These are phyloP conservation scores for Sylvilagus bachmani DNA, from an alignment of 2,113 vertebrate species.

Conservation along the genomic window DNA sequence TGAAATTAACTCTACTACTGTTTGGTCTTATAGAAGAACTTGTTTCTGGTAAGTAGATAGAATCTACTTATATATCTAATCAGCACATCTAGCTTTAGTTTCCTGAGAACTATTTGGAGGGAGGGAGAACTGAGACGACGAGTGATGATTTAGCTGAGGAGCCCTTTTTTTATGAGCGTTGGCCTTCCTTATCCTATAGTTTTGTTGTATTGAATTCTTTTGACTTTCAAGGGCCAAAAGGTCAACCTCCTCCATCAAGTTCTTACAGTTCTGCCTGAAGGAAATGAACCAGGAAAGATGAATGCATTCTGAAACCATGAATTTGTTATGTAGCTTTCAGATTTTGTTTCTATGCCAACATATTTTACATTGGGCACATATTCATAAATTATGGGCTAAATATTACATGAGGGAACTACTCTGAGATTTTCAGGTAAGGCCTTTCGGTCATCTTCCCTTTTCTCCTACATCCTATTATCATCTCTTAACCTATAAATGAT, in stretches of 20 bases:
- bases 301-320: not conserved
- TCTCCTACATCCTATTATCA: not conserved
- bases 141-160: not conserved
- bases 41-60: not conserved
- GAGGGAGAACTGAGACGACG: not conserved
- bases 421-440: not conserved
- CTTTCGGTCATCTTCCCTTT: not conserved
- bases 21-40: not conserved
- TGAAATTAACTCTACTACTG: not conserved
- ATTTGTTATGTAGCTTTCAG: conserved; percentile 5
- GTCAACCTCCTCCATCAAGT: not conserved
- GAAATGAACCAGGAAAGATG: not conserved
- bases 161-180: not conserved
- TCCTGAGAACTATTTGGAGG: not conserved
- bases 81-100: not conserved
- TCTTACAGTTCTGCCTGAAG: conserved; percentile 7
- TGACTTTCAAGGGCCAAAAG: not conserved
- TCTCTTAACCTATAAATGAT: not conserved
- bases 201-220: conserved; percentile 22
- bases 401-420: not conserved
- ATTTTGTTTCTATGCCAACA: conserved; percentile 8
- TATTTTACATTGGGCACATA: not conserved
- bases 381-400: not conserved
- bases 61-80: not conserved
- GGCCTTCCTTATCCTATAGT: not conserved